Percentiles rank a stretch among this genome's conserved stretches.
Conservation (phyloP, 2,888 invertebrate species). For the Eurytoma adleriae region DNA sequence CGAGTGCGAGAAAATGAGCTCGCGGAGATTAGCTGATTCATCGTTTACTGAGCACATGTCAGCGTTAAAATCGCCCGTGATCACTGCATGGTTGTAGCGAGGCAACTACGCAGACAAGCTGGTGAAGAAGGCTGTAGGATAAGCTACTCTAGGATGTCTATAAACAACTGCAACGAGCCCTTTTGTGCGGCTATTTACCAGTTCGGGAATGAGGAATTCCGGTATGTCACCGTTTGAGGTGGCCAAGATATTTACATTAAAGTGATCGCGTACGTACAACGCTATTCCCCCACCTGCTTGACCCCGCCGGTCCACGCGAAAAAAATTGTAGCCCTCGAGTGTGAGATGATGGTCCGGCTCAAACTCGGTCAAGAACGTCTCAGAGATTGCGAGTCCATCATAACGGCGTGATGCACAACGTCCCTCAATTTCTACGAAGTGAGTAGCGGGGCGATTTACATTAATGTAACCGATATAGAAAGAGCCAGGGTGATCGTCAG, state of each 20-base stretch:
- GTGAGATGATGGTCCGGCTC: background rate
- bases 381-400: background rate
- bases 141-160: too few relatives aligned
- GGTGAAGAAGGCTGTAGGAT: too few relatives aligned
- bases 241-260: too few relatives aligned
- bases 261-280: too few relatives aligned
- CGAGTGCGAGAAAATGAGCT: background rate
- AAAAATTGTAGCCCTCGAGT: background rate
- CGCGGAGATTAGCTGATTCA: background rate
- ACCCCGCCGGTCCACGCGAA: background rate
- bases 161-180: too few relatives aligned
- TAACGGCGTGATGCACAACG: background rate
- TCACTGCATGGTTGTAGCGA: too few relatives aligned
- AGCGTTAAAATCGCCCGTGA: too few relatives aligned
- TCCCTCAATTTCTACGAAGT: background rate
- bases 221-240: too few relatives aligned
- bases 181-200: too few relatives aligned
- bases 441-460: background rate
- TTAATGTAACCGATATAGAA: background rate
- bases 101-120: too few relatives aligned
- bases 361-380: background rate
- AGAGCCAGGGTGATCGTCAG: background rate
- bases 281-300: background rate
- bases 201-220: too few relatives aligned
- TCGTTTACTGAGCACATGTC: background rate